These are phyloP conservation scores for Pseudorhiza aurosa DNA, from an alignment of 30 jellyfish, hydroid and myxozoan species.

Conservation along the genomic window DNA sequence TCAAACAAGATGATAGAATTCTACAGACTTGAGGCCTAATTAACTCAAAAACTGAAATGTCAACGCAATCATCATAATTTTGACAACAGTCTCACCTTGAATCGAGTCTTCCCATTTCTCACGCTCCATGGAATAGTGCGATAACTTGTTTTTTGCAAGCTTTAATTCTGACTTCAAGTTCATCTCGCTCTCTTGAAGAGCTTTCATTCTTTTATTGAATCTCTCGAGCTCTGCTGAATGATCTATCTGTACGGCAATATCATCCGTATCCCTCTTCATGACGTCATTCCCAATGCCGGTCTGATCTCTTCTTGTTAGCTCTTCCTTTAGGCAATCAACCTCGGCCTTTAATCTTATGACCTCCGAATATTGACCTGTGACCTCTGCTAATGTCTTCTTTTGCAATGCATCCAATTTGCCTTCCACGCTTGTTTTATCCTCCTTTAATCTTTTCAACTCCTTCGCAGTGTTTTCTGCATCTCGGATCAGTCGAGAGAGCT, in stretches of 20 bases:
- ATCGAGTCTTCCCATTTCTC: slow-evolving; percentile 70
- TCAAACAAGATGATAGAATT: too few species aligned
- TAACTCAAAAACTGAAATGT: too few species aligned
- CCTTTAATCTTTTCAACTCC: slow-evolving; percentile 31
- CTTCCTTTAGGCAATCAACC: slow-evolving; percentile 68
- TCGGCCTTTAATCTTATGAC: slow-evolving; percentile 75
- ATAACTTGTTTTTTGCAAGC: slow-evolving; percentile 33
- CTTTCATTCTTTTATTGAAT: slow-evolving; percentile 10
- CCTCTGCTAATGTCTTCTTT: slow-evolving; percentile 63
- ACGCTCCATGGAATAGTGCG: slow-evolving; percentile 44
- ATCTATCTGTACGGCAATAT: slow-evolving; percentile 18
- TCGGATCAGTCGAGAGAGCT: slow-evolving; percentile 19
- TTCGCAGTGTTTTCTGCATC: slow-evolving; percentile 28
- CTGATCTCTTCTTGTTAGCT: slow-evolving; percentile 21
- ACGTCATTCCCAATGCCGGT: not conserved
- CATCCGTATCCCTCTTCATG: slow-evolving; percentile 1
- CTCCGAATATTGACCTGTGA: slow-evolving; percentile 72
- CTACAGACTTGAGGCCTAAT: too few species aligned
- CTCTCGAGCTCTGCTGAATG: slow-evolving; percentile 27
- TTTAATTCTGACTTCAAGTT: slow-evolving; percentile 51
- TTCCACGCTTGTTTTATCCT: slow-evolving; percentile 21
- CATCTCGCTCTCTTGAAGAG: slow-evolving; percentile 44
- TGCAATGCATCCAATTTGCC: slow-evolving; percentile 55
- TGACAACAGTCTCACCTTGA: too few species aligned
- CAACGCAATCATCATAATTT: too few species aligned